Evolutionary conservation across 1,140 invertebrate genomes (phyloP).

Genomic region (Ostrea denselamellosa): DNA sequence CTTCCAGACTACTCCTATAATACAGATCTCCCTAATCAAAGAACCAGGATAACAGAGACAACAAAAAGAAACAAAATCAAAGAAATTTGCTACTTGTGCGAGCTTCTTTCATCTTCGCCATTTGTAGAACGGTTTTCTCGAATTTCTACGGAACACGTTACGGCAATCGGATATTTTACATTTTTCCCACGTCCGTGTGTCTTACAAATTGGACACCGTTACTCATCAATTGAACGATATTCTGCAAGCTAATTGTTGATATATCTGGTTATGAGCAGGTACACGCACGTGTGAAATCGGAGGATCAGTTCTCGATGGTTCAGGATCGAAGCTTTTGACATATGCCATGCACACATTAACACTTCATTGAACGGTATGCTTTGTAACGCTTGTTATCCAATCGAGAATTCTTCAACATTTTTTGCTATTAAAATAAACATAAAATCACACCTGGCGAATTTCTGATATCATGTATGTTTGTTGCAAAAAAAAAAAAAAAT

Average conservation of each 20-base stretch:
- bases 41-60: not conserved
- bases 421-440: slow-evolving; percentile 20
- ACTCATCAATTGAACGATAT: slow-evolving; percentile 36
- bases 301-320: slow-evolving; percentile 15
- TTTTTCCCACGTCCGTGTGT: slow-evolving; percentile 26
- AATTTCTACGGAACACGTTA: not conserved
- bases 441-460: slow-evolving; percentile 20
- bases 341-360: slow-evolving; percentile 35
- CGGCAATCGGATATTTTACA: slow-evolving; percentile 12
- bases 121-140: slow-evolving; percentile 2
- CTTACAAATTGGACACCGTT: slow-evolving; percentile 25
- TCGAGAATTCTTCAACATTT: not conserved
- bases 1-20: not conserved
- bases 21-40: slow-evolving; percentile 32
- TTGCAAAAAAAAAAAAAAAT: too few relatives aligned
- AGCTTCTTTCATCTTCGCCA: not conserved
- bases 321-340: slow-evolving; percentile 21
- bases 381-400: slow-evolving; percentile 37
- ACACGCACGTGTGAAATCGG: slow-evolving; percentile 4
- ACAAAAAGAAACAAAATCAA: slow-evolving; percentile 26
- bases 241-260: slow-evolving; percentile 30
- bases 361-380: slow-evolving; percentile 22
- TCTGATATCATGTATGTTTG: not conserved
- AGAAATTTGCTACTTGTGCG: slow-evolving; percentile 16
- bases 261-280: slow-evolving; percentile 37